These are phyloP conservation scores for Trachops cirrhosus DNA, from an alignment of 2,797 vertebrate genomes.

Conservation along the genomic window DNA sequence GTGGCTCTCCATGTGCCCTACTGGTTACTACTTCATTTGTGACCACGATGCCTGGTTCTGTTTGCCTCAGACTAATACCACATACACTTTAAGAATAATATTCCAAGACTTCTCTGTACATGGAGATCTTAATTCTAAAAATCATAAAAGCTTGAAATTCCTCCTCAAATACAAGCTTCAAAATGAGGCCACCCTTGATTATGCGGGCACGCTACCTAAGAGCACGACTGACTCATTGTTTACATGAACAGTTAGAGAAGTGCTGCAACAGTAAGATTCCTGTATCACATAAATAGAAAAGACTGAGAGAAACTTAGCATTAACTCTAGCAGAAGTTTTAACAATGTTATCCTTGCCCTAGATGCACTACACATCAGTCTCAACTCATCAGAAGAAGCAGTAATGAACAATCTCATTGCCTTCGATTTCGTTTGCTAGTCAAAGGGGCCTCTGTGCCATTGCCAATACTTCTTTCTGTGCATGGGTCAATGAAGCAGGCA, in stretches of 20 bases:
- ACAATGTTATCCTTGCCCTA: neutral
- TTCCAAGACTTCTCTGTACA: neutral
- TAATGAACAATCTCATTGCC: neutral
- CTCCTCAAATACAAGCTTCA: neutral
- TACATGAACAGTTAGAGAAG: neutral
- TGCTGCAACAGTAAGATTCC: neutral
- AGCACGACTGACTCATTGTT: conserved; percentile 13
- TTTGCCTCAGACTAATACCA: neutral
- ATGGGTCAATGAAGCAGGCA: neutral
- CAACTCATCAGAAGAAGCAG: neutral
- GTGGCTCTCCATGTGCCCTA: neutral
- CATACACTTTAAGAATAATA: neutral
- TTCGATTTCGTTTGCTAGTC: neutral
- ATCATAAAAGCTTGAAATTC: neutral
- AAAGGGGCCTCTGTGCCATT: neutral
- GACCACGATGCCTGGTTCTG: neutral
- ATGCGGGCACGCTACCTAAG: neutral
- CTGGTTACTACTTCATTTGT: neutral
- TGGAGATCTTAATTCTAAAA: neutral
- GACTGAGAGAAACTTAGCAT: neutral
- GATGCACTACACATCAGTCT: neutral
- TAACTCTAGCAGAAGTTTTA: neutral
- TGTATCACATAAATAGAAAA: neutral
- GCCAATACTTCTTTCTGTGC: neutral
- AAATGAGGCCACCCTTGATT: conserved; percentile 11